Base-by-base conservation (phyloP, 1,140 invertebrate species). In the Megalonaias nervosa region DNA sequence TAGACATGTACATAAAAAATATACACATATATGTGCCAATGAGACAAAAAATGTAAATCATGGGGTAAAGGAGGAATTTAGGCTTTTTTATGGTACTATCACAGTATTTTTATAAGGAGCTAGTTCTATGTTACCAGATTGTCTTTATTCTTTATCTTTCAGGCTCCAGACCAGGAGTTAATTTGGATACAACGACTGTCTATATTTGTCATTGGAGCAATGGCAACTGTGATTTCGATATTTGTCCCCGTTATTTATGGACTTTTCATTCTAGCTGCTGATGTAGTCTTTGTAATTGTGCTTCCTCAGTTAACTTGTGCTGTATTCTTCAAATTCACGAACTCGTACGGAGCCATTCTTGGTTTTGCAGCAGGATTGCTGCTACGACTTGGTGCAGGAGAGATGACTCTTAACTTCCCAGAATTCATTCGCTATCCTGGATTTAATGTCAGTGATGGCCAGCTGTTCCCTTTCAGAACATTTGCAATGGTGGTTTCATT, bases 251-350 rank as follows among this genome's bases (percentile, higher is more conserved):
- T 84, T 65, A 85, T 90, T 48, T 89, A 88, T 58, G 88, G 88
- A 21, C 61, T 90, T 48, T 90, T 89, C 72, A 84, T 89, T 23
- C 75, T 90, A 23, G 89, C 89, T 56, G 89, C 87, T 16, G 89
- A 90, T 67, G 82, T 90, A 65, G 87, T 89, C 6, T 90, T 86
- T 82, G 89, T 89, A 56, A 88, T 88, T 67, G 75, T 90, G 19
- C 69, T 90, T 2, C 89, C 89, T 5, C 89, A 89, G 74, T 79
- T 90, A 21, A 85, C 85, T 15, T 86, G 83, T 80, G 82, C 83
- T 2, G 75, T 90, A 13, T 89, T 86, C 73, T 67, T 86, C 0
- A 81, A 81, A 56, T 79, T 79, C 56, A 81, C 85, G 19, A 88
- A 88, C 66, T 61, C 48, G 0, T 84, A 87, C 26, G 89, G 88